These are phyloP conservation scores for Zaprionus vittiger DNA, from an alignment of 1,140 invertebrate species.

Conservation along the genomic window DNA sequence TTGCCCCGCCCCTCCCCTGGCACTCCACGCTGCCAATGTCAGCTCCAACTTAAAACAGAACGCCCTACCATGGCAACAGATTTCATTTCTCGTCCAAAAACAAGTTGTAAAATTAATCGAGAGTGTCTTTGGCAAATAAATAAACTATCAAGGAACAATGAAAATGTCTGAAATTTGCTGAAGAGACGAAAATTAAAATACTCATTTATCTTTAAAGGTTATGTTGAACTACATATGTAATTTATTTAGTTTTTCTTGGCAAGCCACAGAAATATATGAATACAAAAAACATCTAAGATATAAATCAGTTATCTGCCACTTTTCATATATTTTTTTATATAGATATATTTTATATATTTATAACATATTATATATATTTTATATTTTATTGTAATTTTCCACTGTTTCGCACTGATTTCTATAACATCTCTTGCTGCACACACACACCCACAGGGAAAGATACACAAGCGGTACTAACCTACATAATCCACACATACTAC, in stretches of 20 bases:
- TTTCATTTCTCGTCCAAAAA: conserved; percentile 39
- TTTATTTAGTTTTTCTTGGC: neutral
- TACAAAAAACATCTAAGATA: neutral
- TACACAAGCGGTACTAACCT: neutral
- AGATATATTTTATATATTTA: neutral
- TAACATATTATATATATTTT: neutral
- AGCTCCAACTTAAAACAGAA: conserved; percentile 12
- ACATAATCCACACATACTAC: conserved; percentile 30
- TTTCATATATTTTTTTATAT: neutral
- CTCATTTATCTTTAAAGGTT: neutral
- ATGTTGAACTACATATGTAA: neutral
- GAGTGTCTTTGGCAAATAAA: neutral
- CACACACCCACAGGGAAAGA: conserved; percentile 11
- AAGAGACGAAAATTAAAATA: neutral
- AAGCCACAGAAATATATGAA: neutral
- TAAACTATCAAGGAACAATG: neutral
- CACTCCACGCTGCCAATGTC: neutral
- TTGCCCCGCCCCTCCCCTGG: neutral
- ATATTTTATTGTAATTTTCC: neutral
- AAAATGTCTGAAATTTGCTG: neutral
- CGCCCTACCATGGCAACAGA: conserved; percentile 57
- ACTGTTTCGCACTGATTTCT: conserved; percentile 1
- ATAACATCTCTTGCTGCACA: neutral
- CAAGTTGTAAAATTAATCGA: neutral
- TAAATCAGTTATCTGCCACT: neutral